phyloP scores from a whole-genome alignment of 23 tunicate genomes.

The Ascidia mentula region DNA sequence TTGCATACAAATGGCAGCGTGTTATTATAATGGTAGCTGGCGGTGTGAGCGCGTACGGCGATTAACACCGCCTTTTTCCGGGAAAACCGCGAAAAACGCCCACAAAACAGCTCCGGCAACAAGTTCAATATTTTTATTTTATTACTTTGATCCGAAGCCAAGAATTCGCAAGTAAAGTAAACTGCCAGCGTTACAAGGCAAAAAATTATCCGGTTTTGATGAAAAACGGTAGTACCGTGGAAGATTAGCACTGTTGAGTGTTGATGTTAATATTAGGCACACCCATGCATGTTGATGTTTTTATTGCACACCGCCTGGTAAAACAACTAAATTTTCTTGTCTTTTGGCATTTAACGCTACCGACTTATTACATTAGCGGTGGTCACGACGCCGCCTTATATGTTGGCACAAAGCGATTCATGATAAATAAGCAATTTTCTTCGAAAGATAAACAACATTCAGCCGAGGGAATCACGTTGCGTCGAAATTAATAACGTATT shows the following conservation, averaged over 20 bases:
- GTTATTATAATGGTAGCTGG: neutral
- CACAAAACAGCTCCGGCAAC: neutral
- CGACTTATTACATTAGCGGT: neutral
- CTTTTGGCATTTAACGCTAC: neutral
- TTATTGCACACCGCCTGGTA: neutral
- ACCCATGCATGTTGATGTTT: neutral
- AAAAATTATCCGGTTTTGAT: too few relatives aligned
- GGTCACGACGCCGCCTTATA: conserved; percentile 1
- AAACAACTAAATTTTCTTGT: neutral
- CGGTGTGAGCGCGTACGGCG: neutral
- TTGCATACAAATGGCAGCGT: neutral
- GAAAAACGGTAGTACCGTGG: too few relatives aligned
- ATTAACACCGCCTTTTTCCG: neutral
- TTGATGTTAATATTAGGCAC: neutral
- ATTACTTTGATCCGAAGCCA: too few relatives aligned
- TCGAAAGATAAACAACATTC: too few relatives aligned
- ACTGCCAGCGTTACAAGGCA: too few relatives aligned
- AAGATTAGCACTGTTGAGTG: too few relatives aligned
- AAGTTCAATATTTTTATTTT: too few relatives aligned
- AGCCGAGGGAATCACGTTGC: too few relatives aligned
- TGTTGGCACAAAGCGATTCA: too few relatives aligned
- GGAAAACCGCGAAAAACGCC: neutral
- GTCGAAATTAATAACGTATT: too few relatives aligned
- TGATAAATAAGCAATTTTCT: too few relatives aligned
- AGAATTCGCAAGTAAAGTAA: too few relatives aligned